Evolutionary conservation across 2,888 invertebrate species (phyloP).

Genomic region (Petrolisthes cinctipes): DNA sequence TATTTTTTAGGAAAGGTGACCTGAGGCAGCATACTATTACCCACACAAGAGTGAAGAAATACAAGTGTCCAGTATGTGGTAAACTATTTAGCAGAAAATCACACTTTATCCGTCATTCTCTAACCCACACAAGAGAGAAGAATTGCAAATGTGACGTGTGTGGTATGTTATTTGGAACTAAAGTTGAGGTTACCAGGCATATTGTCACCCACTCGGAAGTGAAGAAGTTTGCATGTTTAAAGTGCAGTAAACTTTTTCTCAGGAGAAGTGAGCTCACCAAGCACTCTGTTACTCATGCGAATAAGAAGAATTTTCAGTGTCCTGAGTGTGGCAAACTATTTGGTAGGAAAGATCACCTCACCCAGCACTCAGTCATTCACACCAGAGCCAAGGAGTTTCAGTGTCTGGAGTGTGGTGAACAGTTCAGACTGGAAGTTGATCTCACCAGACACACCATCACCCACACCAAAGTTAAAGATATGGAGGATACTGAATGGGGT

Average conservation of each 20-base stretch:
- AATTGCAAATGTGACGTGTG: neutral
- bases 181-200: neutral
- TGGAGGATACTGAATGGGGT: neutral
- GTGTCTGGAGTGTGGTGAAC: neutral
- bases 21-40: neutral
- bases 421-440: neutral
- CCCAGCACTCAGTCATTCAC: neutral
- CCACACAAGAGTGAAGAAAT: neutral
- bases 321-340: neutral
- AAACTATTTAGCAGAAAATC: neutral
- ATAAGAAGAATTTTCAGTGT: neutral
- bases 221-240: neutral
- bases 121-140: neutral
- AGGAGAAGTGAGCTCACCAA: neutral
- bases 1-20: neutral
- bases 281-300: neutral
- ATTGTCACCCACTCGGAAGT: neutral
- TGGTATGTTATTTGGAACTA: neutral
- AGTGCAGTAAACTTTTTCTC: neutral
- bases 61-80: neutral
- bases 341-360: neutral
- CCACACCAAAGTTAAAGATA: neutral
- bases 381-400: neutral
- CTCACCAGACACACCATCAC: neutral
- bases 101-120: neutral